These are phyloP conservation scores for Tinea trinotella DNA, from an alignment of 2,888 invertebrate species.

Conservation along the genomic window DNA sequence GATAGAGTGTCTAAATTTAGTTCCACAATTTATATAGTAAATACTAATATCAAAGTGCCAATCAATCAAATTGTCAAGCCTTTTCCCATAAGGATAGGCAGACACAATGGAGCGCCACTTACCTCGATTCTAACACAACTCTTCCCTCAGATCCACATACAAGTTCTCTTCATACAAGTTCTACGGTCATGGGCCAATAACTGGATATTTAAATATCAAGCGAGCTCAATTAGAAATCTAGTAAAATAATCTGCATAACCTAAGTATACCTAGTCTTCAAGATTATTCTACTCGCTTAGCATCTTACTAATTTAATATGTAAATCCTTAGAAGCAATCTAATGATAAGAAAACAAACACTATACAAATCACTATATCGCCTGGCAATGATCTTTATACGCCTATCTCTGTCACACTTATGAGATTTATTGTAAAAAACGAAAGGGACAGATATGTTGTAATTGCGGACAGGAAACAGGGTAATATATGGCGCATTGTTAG, in stretches of 20 bases:
- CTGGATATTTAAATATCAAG: background rate
- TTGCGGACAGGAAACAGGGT: conserved; percentile 63
- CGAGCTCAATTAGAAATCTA: background rate
- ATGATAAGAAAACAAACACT: conserved; percentile 32
- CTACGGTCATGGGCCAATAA: too few species aligned
- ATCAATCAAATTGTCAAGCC: too few species aligned
- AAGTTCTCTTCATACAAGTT: too few species aligned
- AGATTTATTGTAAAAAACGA: conserved; percentile 11
- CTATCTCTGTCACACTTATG: background rate
- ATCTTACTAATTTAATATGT: conserved; percentile 17
- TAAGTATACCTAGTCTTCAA: background rate
- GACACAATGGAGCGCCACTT: too few species aligned
- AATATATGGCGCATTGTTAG: conserved; percentile 70
- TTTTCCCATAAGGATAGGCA: too few species aligned
- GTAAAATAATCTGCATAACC: background rate
- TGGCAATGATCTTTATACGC: conserved; percentile 62
- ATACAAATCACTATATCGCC: conserved; percentile 65
- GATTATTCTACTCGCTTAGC: conserved; percentile 2
- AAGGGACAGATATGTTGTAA: conserved; percentile 33
- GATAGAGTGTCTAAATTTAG: too few species aligned
- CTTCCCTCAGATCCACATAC: too few species aligned
- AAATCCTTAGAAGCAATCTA: conserved; percentile 17
- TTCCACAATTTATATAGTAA: too few species aligned
- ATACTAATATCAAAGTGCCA: too few species aligned
- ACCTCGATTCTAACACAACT: too few species aligned